Evolutionary conservation across 2,797 vertebrate genomes (phyloP), one percentile per base, ranked within the genome.

Genomic region (Podarcis siculus): DNA sequence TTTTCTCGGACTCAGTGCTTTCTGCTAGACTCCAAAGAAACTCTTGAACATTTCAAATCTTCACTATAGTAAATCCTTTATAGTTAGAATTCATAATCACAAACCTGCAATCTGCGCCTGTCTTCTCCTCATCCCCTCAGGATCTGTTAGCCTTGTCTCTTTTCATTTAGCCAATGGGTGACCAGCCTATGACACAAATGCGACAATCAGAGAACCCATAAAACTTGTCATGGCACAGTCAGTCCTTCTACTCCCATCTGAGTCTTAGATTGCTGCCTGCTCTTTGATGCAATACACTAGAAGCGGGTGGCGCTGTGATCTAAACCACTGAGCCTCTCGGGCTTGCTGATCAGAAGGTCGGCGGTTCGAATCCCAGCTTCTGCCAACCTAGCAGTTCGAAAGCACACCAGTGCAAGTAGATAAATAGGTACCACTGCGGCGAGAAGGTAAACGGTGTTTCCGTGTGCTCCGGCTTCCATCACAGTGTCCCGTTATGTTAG

Each of bases 51-150:
- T 80, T 73, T 82, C 7, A 55, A 13, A 69, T 85, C 91, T 86
- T 86, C 85, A 88, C 92, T 92, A 76, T 92, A 58, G 83, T 58
- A 13, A 69, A 27, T 35, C 13, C 23, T 71, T 55, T 35, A 37
- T 55, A 8, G 35, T 27, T 5, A 77, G 39, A 27, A n/a, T 49
- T 66, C 42, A 23, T 71, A 42, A n/a, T 12, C 42, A 55, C 8
- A 13, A 30, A 37, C 55, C 30, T 13, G 58, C 35, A 55, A 17
- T 37, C n/a, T 13, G 7, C 17, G 8, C 12, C 25, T 66, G 30
- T 49, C 75, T 64, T 35, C 73, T 78, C 39, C n/a, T 67, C 73
- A 67, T 4, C 30, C 9, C 10, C n/a, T 78, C 21, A 45, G 58
- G 30, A 45, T 86, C 78, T 66, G 30, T n/a, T 75, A 35, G 49